Percentiles rank a stretch among this genome's conserved stretches.
Conservation (phyloP, 2,113 vertebrate species). For the Triplophysa siluroides region DNA sequence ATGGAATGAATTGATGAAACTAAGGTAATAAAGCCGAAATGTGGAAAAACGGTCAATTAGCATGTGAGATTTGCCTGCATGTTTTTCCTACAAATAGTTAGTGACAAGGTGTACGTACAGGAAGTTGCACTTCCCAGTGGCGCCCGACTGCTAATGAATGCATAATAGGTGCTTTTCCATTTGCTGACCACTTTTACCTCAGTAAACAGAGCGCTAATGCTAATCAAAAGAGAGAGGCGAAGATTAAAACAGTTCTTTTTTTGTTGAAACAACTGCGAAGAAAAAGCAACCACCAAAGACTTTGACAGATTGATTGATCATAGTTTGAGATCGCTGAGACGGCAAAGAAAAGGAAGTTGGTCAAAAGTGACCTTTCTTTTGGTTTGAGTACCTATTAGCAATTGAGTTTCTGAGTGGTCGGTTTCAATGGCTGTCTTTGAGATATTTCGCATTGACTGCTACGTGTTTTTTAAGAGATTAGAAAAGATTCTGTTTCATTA, state of each 20-base stretch:
- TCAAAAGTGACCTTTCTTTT: constrained; percentile 11
- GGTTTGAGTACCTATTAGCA: constrained; percentile 14
- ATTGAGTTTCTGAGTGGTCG: background rate
- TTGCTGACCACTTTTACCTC: constrained; percentile 28
- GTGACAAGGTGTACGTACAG: constrained; percentile 39
- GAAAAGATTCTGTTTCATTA: constrained; percentile 24
- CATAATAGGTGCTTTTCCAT: constrained; percentile 48
- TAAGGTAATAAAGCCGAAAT: background rate
- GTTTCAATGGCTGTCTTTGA: background rate
- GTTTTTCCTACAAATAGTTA: constrained; percentile 14
- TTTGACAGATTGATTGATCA: constrained; percentile 40
- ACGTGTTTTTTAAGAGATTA: background rate
- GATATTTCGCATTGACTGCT: background rate
- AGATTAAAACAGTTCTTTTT: constrained; percentile 30
- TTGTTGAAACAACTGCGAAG: background rate
- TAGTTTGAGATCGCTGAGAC: constrained; percentile 23
- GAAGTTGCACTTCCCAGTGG: constrained; percentile 36
- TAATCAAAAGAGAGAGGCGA: constrained; percentile 13
- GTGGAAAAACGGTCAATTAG: constrained; percentile 26
- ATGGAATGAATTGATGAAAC: background rate
- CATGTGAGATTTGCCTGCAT: background rate
- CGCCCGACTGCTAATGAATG: constrained; percentile 38
- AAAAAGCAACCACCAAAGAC: background rate
- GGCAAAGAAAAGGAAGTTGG: constrained; percentile 22
- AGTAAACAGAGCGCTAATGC: constrained; percentile 21